phyloP scores from a whole-genome alignment of 2,113 vertebrate species.

The Naja naja region DNA sequence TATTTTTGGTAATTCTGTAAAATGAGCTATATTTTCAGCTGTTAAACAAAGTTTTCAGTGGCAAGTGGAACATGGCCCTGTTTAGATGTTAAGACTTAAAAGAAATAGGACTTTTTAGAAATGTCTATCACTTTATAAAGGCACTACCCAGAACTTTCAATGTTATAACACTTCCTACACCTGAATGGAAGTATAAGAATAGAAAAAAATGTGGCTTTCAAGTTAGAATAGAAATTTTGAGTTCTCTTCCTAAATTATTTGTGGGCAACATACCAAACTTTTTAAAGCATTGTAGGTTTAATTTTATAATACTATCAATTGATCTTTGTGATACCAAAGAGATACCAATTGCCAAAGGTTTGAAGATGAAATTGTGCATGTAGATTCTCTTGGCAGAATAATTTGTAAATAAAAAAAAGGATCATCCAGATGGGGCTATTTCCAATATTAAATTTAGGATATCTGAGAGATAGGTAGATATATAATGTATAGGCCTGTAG shows the following conservation, averaged over 20 bases:
- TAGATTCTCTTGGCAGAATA: conserved; percentile 3
- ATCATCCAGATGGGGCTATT: conserved; percentile 58
- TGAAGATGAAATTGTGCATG: conserved; percentile 7
- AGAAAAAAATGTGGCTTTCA: conserved; percentile 18
- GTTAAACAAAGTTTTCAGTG: conserved; percentile 56
- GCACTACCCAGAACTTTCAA: background rate
- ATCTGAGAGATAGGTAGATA: conserved; percentile 25
- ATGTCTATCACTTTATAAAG: conserved; percentile 5
- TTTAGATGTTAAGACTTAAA: conserved; percentile 34
- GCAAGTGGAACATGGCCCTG: conserved; percentile 61
- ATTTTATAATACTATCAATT: background rate
- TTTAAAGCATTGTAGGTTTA: background rate
- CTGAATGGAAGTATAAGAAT: background rate
- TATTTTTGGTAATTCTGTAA: conserved; percentile 33
- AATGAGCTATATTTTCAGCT: conserved; percentile 28
- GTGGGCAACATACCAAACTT: background rate
- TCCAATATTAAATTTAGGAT: conserved; percentile 60
- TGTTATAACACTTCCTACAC: conserved; percentile 3
- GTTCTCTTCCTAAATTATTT: background rate
- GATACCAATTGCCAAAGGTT: background rate
- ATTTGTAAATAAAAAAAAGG: background rate
- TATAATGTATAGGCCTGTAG: conserved; percentile 24
- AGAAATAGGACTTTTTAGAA: conserved; percentile 11
- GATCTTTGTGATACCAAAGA: background rate
- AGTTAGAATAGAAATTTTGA: conserved; percentile 8